Base-by-base conservation (phyloP, 30 jellyfish, hydroid and myxozoan species). In the Chironex yamaguchii region DNA sequence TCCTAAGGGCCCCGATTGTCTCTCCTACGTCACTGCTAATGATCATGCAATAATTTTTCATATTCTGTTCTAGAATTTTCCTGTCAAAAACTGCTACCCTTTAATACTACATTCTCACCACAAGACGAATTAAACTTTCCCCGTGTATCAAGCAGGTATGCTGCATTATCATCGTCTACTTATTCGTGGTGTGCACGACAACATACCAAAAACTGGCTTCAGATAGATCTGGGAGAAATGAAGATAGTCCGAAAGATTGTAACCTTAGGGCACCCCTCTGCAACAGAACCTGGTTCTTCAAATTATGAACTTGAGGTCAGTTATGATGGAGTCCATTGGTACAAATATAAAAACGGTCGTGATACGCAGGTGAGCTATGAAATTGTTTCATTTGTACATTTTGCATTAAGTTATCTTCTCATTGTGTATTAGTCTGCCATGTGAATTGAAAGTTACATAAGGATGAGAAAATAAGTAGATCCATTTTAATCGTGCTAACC, bases 261-360 rank as follows among this genome's bases (percentile, higher is more conserved):
- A 1, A 86, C 90, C 1, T 29, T 76, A 22, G 96, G 96, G 17
- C 76, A 62, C 30, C 96, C 96, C 32, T 71, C 50, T n/a, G 96
- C 81, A 3, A 74, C 96, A 3, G 90, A 86, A 68, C 96, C 96
- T 29, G 87, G 96, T 3, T 86, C 66, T 48, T 73, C 29, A 22
- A 76, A 53, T 14, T 86, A 62, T 51, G 76, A 90, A 29, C 20
- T 86, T 42, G 86, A 86, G 54, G 2, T 86, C 71, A 75, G 96
- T 50, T 52, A 67, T n/a, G 90, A 75, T 24, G 67, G 33, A 14
- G 23, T 22, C 20, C 66, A 26, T 3, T 86, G 12, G 30, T 50
- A 14, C 29, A 33, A 86, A 22, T 86, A 62, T 71, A 76, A 77
- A 6, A 89, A 85, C 62, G 53, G 33, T 22, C 71, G 79, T 12